Percentiles rank a stretch among this genome's conserved stretches.
Conservation (phyloP, 2,888 invertebrate species). For the Trachelus tabidus region DNA sequence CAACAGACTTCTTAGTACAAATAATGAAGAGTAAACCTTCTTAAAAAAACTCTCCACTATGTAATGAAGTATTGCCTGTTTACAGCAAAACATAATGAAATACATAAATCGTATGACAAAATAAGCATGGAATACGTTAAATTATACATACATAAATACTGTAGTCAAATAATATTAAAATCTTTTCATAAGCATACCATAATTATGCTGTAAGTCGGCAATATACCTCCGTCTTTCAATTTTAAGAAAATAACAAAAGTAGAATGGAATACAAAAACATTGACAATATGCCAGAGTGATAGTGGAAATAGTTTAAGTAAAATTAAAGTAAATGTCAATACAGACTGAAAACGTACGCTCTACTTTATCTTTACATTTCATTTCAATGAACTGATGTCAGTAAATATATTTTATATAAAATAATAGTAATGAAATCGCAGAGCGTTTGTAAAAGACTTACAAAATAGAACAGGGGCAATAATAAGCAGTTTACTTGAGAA, state of each 20-base stretch:
- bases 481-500: slow-evolving; percentile 16
- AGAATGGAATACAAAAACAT: neutral
- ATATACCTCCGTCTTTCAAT: neutral
- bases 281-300: neutral
- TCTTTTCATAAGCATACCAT: neutral
- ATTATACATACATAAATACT: neutral
- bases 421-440: neutral
- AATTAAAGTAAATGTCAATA: neutral
- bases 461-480: neutral
- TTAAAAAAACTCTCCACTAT: neutral
- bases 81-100: neutral
- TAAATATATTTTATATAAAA: neutral
- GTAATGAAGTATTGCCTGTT: neutral
- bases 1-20: neutral
- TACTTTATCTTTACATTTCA: neutral
- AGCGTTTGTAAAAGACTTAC: neutral
- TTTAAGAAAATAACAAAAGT: neutral
- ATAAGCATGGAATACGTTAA: neutral
- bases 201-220: neutral
- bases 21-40: neutral
- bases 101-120: neutral
- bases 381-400: neutral
- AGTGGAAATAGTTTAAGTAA: neutral
- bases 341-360: neutral
- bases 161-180: neutral